Evolutionary conservation across 2,888 invertebrate genomes (phyloP).

Genomic region (Platycheirus albimanus): DNA sequence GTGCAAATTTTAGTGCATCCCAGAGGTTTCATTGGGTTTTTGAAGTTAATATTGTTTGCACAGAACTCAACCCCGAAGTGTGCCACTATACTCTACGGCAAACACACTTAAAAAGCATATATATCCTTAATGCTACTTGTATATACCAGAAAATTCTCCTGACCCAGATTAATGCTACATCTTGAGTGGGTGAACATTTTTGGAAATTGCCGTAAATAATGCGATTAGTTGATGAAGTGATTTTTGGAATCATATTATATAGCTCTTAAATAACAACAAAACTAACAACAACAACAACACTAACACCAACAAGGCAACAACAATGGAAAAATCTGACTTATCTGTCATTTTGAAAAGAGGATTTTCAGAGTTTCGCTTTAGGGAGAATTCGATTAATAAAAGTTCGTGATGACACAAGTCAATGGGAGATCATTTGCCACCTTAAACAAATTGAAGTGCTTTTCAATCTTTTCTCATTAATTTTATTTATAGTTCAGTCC

Average conservation of each 20-base stretch:
- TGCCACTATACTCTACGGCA: constrained; percentile 35
- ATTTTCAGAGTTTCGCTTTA: not conserved
- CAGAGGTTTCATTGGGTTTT: constrained; percentile 39
- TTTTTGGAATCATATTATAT: constrained; percentile 35
- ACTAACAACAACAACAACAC: not conserved
- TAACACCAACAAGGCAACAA: too few species aligned
- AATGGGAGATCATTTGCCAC: constrained; percentile 54
- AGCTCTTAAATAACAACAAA: constrained; percentile 10
- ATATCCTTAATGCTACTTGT: constrained; percentile 9
- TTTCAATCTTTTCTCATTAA: constrained; percentile 22
- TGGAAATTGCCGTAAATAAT: constrained; percentile 52
- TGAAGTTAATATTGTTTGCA: constrained; percentile 64
- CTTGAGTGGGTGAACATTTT: constrained; percentile 26
- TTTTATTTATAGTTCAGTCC: constrained; percentile 57
- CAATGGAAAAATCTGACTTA: constrained; percentile 17
- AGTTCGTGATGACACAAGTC: constrained; percentile 57
- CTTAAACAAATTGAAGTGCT: constrained; percentile 56
- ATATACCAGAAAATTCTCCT: constrained; percentile 12
- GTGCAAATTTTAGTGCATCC: constrained; percentile 55
- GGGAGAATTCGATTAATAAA: constrained; percentile 39
- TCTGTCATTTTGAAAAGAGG: not conserved
- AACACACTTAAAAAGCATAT: constrained; percentile 55
- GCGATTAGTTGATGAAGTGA: constrained; percentile 65
- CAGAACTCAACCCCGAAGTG: constrained; percentile 38
- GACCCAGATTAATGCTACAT: constrained; percentile 49